Conservation (phyloP, 2,888 invertebrate genomes). For the Leistus spinibarbis region DNA sequence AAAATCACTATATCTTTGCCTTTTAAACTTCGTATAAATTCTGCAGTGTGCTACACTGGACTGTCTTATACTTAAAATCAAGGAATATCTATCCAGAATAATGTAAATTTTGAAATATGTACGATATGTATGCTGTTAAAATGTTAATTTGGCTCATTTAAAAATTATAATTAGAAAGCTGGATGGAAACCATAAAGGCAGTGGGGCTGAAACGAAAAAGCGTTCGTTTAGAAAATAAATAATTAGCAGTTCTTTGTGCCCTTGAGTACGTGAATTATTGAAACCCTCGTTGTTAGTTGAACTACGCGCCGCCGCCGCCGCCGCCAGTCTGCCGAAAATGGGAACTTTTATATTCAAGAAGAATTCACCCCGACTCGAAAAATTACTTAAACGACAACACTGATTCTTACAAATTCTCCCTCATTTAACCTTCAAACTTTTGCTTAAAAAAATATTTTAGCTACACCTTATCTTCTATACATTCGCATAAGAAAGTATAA, state of each 20-base stretch:
- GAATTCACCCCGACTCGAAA: neutral
- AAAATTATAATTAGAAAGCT: constrained; percentile 17
- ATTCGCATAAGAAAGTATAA: no score
- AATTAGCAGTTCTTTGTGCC: constrained; percentile 46
- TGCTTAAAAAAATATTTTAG: no score
- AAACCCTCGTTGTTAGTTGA: constrained; percentile 23
- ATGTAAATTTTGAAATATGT: no score
- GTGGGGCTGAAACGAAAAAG: constrained; percentile 42
- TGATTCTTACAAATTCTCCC: neutral
- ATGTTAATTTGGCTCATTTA: constrained; percentile 13
- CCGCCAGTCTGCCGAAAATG: neutral
- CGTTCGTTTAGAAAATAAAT: constrained; percentile 47
- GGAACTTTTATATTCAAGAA: neutral
- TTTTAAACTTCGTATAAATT: no score
- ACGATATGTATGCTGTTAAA: constrained; percentile 1
- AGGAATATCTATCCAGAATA: no score
- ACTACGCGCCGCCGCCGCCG: neutral
- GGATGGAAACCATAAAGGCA: constrained; percentile 37
- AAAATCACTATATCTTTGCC: no score
- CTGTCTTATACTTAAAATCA: no score
- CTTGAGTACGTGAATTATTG: constrained; percentile 44
- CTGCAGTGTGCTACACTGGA: no score
- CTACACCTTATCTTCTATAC: no score
- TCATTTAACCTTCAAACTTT: neutral
- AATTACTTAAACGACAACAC: neutral